These are phyloP conservation scores for Isoperla grammatica DNA, from an alignment of 2,888 invertebrate species.

Conservation along the genomic window DNA sequence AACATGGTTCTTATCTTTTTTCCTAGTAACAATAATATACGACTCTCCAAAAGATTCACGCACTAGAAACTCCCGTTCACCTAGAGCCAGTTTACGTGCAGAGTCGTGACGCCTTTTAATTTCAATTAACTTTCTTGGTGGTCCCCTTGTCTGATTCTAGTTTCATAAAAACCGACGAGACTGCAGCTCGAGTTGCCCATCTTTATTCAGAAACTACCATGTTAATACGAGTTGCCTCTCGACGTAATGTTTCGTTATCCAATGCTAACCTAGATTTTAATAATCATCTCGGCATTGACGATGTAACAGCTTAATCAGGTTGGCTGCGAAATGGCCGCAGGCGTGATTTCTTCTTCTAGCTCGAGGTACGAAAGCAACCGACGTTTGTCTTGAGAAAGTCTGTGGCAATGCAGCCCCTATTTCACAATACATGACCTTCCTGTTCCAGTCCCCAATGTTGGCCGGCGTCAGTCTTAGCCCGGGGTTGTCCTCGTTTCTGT, in stretches of 20 bases:
- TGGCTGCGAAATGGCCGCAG: not conserved
- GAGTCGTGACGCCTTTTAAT: too few species aligned
- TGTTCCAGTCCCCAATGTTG: not conserved
- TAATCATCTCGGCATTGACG: conserved; percentile 4
- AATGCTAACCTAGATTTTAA: conserved; percentile 14
- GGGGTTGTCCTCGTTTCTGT: conserved; percentile 10
- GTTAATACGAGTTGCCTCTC: not conserved
- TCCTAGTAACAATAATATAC: too few species aligned
- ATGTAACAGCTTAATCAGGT: conserved; percentile 9
- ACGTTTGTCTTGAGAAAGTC: too few species aligned
- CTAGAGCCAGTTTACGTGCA: too few species aligned
- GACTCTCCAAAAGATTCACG: too few species aligned
- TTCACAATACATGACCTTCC: conserved; percentile 9
- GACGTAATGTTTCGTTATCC: conserved; percentile 11
- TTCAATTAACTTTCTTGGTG: too few species aligned
- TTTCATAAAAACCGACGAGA: too few species aligned
- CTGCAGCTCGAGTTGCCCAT: too few species aligned
- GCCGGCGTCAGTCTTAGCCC: not conserved
- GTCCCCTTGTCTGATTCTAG: too few species aligned
- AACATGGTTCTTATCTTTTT: too few species aligned
- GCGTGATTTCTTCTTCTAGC: conserved; percentile 3
- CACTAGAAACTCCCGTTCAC: too few species aligned
- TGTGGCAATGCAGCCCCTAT: not conserved
- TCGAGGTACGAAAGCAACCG: not conserved
- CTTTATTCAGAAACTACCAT: too few species aligned